Conservation (phyloP, 2,797 vertebrate species). For the Pseudomugil gertrudae region DNA sequence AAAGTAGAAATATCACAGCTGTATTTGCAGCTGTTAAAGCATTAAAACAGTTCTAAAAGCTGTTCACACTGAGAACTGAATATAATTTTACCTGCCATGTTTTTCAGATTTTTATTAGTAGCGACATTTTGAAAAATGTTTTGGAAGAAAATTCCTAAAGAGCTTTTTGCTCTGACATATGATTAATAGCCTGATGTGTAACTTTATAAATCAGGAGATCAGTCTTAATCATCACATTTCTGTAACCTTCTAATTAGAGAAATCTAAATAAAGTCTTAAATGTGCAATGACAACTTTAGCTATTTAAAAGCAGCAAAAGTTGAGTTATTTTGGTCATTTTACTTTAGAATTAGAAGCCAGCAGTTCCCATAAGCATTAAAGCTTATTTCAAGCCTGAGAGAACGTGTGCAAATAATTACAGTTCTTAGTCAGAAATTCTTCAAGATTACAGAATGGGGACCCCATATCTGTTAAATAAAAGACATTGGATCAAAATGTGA, state of each 20-base stretch:
- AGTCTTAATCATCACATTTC: no score
- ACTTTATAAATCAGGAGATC: no score
- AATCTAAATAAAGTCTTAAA: not conserved
- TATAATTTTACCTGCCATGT: not conserved
- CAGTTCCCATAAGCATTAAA: not conserved
- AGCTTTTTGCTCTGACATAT: not conserved
- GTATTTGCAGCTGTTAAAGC: no score
- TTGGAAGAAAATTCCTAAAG: not conserved
- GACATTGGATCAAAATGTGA: not conserved
- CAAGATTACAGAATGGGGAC: slow-evolving; percentile 9
- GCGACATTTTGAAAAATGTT: not conserved
- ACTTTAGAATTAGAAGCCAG: slow-evolving; percentile 12
- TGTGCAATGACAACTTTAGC: not conserved
- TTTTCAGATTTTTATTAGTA: no score
- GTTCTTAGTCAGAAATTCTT: slow-evolving; percentile 15
- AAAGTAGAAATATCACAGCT: not conserved
- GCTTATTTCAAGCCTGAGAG: slow-evolving; percentile 4
- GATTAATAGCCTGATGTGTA: no score
- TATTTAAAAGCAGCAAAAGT: not conserved
- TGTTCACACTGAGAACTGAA: not conserved
- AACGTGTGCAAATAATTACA: slow-evolving; percentile 10
- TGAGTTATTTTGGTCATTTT: slow-evolving; percentile 4
- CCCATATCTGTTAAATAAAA: not conserved
- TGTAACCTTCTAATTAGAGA: no score
- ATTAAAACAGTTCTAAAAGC: no score